Evolutionary conservation across 2,113 vertebrate genomes (phyloP).

Genomic region (Mungos mungo): DNA sequence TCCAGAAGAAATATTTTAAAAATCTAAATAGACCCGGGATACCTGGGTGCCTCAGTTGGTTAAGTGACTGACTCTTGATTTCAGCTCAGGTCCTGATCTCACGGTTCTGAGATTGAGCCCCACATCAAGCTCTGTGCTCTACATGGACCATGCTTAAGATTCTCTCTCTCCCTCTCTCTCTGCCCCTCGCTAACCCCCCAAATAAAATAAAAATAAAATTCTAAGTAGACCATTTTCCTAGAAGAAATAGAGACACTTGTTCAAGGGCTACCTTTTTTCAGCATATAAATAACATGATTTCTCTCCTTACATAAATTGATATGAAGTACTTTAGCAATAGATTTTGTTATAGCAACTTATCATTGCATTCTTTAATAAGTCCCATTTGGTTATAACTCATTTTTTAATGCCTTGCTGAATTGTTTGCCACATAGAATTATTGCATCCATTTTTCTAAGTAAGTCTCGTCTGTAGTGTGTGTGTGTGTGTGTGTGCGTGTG

Average conservation of each 20-base stretch:
- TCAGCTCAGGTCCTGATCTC: too few species aligned
- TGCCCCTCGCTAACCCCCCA: too few species aligned
- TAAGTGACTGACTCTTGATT: too few species aligned
- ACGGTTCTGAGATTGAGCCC: too few species aligned
- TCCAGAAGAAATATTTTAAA: neutral
- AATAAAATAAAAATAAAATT: neutral
- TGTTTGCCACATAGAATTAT: conserved; percentile 13
- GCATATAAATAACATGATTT: neutral
- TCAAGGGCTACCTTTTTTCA: conserved; percentile 24
- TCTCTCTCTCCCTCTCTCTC: too few species aligned
- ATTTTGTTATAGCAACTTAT: conserved; percentile 45
- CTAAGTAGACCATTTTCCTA: conserved; percentile 1
- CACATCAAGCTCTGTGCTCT: too few species aligned
- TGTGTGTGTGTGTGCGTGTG: neutral
- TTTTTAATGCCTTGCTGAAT: conserved; percentile 43
- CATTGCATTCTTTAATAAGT: conserved; percentile 21
- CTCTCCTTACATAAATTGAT: conserved; percentile 41
- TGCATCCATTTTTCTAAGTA: conserved; percentile 10
- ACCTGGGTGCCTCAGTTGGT: too few species aligned
- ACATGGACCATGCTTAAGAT: too few species aligned
- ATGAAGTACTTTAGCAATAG: neutral
- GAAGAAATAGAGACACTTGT: conserved; percentile 14
- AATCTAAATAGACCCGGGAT: neutral
- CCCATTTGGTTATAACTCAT: neutral
- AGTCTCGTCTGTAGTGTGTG: neutral